These are phyloP conservation scores for Campoplex capitator DNA, from an alignment of 2,888 invertebrate genomes.

Conservation along the genomic window DNA sequence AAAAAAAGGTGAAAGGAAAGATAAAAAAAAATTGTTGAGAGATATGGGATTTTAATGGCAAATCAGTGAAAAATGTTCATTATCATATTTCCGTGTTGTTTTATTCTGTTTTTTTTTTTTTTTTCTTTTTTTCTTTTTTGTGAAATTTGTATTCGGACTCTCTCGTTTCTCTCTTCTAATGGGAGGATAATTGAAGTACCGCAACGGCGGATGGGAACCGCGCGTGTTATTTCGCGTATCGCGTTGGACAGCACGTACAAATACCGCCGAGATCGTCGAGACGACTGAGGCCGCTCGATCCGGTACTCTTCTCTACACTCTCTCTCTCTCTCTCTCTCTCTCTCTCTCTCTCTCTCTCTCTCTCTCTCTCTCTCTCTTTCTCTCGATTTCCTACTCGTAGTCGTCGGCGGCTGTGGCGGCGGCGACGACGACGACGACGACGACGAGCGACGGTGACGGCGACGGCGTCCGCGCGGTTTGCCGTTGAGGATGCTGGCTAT, in stretches of 20 bases:
- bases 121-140: background rate
- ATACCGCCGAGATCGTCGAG: conserved; percentile 49
- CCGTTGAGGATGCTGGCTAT: conserved; percentile 11
- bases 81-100: background rate
- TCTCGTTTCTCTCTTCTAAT: background rate
- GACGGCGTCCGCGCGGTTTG: conserved; percentile 76
- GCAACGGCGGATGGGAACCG: background rate
- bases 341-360: conserved; percentile 10
- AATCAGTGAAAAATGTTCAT: background rate
- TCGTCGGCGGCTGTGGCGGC: conserved; percentile 73
- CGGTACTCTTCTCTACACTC: conserved; percentile 31
- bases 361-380: background rate
- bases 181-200: conserved; percentile 7
- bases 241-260: conserved; percentile 38
- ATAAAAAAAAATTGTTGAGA: background rate
- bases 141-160: background rate
- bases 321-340: conserved; percentile 14
- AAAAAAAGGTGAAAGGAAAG: background rate
- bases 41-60: background rate
- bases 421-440: conserved; percentile 65
- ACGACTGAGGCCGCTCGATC: conserved; percentile 62
- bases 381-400: conserved; percentile 65
- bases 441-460: conserved; percentile 44
- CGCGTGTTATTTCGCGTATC: conserved; percentile 43
- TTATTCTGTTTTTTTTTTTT: background rate